A percentile compares a stretch with the other conserved stretches of the same genome.
These are phyloP conservation scores for Xenus cinereus DNA, from an alignment of 2,113 vertebrate genomes.

Conservation along the genomic window DNA sequence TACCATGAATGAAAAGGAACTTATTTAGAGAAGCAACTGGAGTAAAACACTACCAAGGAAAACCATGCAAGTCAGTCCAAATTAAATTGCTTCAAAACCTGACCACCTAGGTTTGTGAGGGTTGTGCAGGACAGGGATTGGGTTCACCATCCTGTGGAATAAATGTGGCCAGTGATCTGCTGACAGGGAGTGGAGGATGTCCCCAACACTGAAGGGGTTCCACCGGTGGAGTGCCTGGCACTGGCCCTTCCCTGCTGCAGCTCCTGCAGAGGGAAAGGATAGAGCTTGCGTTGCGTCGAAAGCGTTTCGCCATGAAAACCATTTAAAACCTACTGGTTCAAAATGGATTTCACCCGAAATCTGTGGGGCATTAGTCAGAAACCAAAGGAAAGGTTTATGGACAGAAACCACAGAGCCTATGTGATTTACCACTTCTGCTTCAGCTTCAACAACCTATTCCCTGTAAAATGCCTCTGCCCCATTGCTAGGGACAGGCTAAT, in stretches of 20 bases:
- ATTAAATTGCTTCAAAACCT: neutral
- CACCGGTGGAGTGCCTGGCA: neutral
- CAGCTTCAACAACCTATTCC: neutral
- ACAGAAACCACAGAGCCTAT: neutral
- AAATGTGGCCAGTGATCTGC: neutral
- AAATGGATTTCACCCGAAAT: neutral
- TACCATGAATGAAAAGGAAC: slow-evolving; percentile 20
- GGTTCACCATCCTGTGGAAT: neutral
- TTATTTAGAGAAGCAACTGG: neutral
- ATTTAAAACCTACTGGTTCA: neutral
- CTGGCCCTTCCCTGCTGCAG: neutral
- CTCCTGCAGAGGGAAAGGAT: neutral
- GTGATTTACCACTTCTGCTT: neutral
- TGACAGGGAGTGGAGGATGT: neutral
- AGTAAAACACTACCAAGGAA: neutral
- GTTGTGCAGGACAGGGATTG: neutral
- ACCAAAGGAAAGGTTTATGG: neutral
- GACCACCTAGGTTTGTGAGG: neutral
- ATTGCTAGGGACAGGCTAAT: neutral
- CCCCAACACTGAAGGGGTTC: neutral
- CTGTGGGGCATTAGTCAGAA: neutral
- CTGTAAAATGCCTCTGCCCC: neutral
- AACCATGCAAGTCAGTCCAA: neutral
- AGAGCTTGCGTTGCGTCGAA: neutral
- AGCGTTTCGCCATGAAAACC: neutral